These are phyloP conservation scores for Falco novaeseelandiae DNA, from an alignment of 2,797 vertebrate genomes.

Conservation along the genomic window DNA sequence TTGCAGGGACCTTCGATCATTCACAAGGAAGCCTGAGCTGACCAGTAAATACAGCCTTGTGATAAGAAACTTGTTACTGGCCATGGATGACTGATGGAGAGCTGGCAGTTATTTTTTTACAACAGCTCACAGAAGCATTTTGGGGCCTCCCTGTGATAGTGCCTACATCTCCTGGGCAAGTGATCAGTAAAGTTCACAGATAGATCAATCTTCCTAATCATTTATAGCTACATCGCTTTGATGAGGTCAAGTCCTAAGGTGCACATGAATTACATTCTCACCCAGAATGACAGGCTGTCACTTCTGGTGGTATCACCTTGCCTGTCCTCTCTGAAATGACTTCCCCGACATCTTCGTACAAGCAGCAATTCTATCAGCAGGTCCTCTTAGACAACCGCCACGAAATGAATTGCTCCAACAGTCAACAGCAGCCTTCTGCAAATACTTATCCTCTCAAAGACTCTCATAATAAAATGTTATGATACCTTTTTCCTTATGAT, in stretches of 20 bases:
- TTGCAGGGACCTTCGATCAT: neutral
- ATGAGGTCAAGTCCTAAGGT: neutral
- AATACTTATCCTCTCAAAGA: neutral
- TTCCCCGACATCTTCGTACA: neutral
- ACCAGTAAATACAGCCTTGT: neutral
- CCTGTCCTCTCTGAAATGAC: neutral
- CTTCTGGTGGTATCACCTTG: neutral
- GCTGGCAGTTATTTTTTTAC: neutral
- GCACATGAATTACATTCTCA: neutral
- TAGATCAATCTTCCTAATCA: neutral
- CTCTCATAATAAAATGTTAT: neutral
- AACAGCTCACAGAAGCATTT: neutral
- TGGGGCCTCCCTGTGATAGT: neutral
- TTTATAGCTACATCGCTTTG: neutral
- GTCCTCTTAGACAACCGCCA: neutral
- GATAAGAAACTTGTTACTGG: neutral
- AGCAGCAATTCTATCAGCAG: neutral
- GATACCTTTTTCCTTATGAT: neutral
- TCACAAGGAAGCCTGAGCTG: neutral
- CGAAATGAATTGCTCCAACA: neutral
- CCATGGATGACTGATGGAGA: neutral
- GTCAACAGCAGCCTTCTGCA: neutral
- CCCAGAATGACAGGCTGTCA: neutral
- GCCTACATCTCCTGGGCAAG: neutral
- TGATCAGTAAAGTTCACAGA: neutral